Conservation (phyloP, 1,140 invertebrate genomes). For the Saccostrea echinata region DNA sequence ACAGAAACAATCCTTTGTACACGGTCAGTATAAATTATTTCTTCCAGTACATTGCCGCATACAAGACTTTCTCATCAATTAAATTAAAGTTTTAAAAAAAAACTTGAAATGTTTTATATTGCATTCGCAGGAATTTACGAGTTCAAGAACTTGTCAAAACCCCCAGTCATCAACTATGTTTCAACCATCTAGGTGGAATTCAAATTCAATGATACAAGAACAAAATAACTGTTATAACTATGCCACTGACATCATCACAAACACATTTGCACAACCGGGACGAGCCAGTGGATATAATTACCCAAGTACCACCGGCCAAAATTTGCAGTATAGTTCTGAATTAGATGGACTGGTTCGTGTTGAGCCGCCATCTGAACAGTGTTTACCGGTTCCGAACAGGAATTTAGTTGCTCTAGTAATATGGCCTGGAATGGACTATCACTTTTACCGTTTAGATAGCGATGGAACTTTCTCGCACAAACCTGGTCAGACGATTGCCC, state of each 20-base stretch:
- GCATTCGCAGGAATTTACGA: neutral
- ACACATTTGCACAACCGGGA: slow-evolving; percentile 18
- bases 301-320: neutral
- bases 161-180: neutral
- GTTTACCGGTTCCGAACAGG: neutral
- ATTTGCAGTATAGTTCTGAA: neutral
- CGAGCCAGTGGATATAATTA: neutral
- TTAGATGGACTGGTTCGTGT: neutral
- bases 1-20: neutral
- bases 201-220: neutral
- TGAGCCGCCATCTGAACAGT: neutral
- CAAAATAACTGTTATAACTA: slow-evolving; percentile 16
- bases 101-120: neutral
- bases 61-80: neutral
- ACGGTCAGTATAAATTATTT: neutral
- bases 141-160: neutral
- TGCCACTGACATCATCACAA: slow-evolving; percentile 13
- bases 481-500: neutral
- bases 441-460: slow-evolving; percentile 12
- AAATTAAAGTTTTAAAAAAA: neutral
- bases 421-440: neutral
- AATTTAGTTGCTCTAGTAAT: slow-evolving; percentile 5
- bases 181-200: neutral
- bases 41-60: neutral
- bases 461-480: slow-evolving; percentile 10